These are phyloP conservation scores for Procavia capensis DNA, from an alignment of 2,113 vertebrate species.

Conservation along the genomic window DNA sequence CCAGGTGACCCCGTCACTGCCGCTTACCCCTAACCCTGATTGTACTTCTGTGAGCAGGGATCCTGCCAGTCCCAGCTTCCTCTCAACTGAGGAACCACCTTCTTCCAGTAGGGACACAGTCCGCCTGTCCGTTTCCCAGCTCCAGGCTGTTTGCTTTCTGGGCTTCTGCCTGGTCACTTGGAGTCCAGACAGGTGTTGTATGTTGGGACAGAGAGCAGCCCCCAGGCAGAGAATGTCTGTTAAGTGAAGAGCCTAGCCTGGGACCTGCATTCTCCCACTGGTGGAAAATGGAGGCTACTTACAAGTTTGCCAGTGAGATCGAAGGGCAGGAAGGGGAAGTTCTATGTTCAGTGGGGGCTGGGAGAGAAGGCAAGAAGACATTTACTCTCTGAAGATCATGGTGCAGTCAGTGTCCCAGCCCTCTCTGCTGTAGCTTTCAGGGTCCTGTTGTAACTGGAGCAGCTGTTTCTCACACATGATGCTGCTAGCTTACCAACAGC, in stretches of 20 bases:
- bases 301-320: background rate
- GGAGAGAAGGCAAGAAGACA: background rate
- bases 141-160: background rate
- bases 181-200: background rate
- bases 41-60: background rate
- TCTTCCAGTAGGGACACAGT: background rate
- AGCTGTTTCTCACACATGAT: background rate
- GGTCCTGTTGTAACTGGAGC: background rate
- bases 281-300: background rate
- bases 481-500: background rate
- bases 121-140: background rate
- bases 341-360: background rate
- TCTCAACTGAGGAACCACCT: too few relatives aligned
- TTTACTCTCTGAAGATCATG: background rate
- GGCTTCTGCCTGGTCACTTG: background rate
- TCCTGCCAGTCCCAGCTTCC: background rate
- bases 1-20: background rate
- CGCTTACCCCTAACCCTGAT: fast-evolving
- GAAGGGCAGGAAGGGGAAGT: background rate
- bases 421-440: background rate
- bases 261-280: background rate
- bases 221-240: background rate
- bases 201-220: background rate
- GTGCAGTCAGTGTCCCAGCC: background rate
- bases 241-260: background rate